Base-by-base conservation (phyloP, 2,888 invertebrate genomes). In the Macropis europaea region DNA sequence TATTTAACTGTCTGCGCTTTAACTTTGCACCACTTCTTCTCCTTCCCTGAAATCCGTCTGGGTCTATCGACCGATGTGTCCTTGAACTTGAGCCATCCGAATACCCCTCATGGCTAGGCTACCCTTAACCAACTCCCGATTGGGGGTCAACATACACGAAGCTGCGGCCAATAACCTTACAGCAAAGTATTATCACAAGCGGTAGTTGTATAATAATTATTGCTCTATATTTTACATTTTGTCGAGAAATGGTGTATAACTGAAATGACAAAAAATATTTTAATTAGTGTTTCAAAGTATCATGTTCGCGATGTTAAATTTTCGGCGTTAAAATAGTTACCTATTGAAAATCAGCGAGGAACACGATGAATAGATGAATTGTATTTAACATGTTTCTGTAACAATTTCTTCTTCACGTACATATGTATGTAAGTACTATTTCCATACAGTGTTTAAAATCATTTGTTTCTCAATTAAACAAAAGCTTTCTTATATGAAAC, bases 51-150 rank as follows among this genome's bases (percentile, higher is more conserved):
- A 56, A 74, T 60, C 54, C 74, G 81, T 76, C 71, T 82, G 84
- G 79, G 84, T 81, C 80, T 86, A 86, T 86, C 86, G 86, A 86
- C 84, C 86, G 83, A 68, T 66, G 80, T 83, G 86, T 86, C 86
- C 86, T 86, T 86, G 86, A 86, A 86, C 86, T 86, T 86, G 86
- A 82, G 81, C 79, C 68, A 77, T 83, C 82, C 86, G 77, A 74
- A 77, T 78, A 76, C 79, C 85, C 86, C 86, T 78, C 86, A 77
- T 73, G 86, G 83, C 86, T 86, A 86, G 86, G 86, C 86, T 74
- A 81, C 84, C 85, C 84, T 82, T 81, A 81, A 80, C 77, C 78
- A 80, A 79, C 71, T 80, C 75, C 79, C 82, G 64, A 84, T 79
- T 74, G 79, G 63, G 67, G 73, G 77, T 73, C n/a, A n/a, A n/a